Evolutionary conservation across 2,113 vertebrate species (phyloP).

Genomic region (Lepus europaeus): DNA sequence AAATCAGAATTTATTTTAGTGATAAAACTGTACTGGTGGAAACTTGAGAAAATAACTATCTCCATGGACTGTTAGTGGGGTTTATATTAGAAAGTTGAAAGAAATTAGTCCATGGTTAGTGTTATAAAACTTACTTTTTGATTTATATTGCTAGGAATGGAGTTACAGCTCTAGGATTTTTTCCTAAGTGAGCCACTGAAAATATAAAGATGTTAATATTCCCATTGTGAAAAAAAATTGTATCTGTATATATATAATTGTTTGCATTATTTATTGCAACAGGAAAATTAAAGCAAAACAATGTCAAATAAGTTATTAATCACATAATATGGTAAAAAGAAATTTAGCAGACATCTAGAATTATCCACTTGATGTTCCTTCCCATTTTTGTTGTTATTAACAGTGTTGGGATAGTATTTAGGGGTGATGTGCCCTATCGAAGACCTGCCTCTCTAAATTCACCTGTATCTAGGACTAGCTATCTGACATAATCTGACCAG

Average conservation of each 20-base stretch:
- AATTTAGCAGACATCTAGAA: background rate
- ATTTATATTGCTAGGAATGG: background rate
- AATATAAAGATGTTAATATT: background rate
- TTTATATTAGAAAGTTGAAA: background rate
- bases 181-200: background rate
- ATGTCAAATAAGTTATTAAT: background rate
- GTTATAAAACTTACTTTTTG: background rate
- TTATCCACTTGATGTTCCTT: too few species aligned
- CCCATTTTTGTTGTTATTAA: background rate
- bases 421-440: background rate
- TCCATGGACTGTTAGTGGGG: background rate
- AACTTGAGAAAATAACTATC: background rate
- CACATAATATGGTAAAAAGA: background rate
- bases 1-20: constrained; percentile 5
- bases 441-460: background rate
- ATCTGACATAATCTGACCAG: background rate
- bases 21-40: background rate
- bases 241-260: background rate
- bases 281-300: background rate
- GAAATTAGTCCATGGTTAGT: background rate
- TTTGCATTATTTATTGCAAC: background rate
- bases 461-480: background rate
- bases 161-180: background rate
- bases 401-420: background rate
- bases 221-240: too few species aligned